These are phyloP conservation scores for Spermophilus dauricus DNA, from an alignment of 2,113 vertebrate species.

Conservation along the genomic window DNA sequence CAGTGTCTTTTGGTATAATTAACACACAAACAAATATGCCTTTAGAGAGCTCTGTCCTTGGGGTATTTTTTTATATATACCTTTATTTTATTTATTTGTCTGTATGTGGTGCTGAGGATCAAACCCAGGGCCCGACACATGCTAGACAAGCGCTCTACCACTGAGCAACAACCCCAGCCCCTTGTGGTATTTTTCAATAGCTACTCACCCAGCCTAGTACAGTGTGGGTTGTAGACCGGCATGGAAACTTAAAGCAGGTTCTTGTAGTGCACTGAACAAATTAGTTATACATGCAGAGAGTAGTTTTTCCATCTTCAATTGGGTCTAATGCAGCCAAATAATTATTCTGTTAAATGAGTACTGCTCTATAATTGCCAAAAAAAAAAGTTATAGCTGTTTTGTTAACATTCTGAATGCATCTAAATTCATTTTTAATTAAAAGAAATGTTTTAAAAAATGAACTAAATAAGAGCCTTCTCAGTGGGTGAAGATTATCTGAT, in stretches of 20 bases:
- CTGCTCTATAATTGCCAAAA: not conserved
- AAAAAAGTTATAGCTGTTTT: not conserved
- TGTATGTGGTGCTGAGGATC: too few species aligned
- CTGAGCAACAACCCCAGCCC: too few species aligned
- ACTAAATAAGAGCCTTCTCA: constrained; percentile 2
- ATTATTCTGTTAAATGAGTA: not conserved
- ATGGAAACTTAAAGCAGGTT: constrained; percentile 91
- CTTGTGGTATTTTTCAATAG: constrained; percentile 86
- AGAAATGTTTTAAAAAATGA: not conserved
- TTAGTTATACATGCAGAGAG: constrained; percentile 73
- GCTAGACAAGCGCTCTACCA: too few species aligned
- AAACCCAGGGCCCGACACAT: too few species aligned
- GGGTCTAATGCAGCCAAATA: not conserved
- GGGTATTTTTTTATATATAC: too few species aligned
- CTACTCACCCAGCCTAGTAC: constrained; percentile 94
- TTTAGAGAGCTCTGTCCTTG: not conserved
- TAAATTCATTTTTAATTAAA: not conserved
- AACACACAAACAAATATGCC: not conserved
- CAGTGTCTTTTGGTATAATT: not conserved
- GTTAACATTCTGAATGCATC: not conserved
- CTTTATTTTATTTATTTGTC: too few species aligned
- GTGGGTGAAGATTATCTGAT: not conserved
- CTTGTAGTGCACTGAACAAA: constrained; percentile 94
- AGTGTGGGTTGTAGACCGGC: constrained; percentile 92
- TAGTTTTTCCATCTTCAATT: not conserved